Evolutionary conservation across 2,888 invertebrate genomes (phyloP).

Genomic region (Teinopalpus imperialis): DNA sequence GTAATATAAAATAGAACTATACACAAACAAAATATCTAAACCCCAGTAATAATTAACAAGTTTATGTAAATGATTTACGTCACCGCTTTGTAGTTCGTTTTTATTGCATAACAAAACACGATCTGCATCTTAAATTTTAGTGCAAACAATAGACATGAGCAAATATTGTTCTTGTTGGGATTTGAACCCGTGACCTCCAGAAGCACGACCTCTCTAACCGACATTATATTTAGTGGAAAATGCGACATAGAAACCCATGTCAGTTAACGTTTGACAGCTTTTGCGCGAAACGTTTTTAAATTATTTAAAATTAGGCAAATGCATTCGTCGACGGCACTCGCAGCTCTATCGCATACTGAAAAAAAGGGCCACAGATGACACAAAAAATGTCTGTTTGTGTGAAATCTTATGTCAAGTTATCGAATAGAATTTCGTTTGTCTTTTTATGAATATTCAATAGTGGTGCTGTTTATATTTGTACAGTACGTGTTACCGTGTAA

Average conservation of each 20-base stretch:
- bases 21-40: too few relatives aligned
- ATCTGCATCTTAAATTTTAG: constrained; percentile 23
- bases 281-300: constrained; percentile 34
- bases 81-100: constrained; percentile 12
- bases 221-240: constrained; percentile 24
- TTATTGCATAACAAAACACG: constrained; percentile 12
- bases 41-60: not conserved
- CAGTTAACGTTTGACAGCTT: constrained; percentile 31
- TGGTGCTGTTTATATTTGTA: constrained; percentile 36
- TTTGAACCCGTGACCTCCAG: constrained; percentile 30
- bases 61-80: constrained; percentile 16
- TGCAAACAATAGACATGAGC: constrained; percentile 25
- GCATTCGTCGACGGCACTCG: constrained; percentile 45
- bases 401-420: constrained; percentile 77
- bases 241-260: constrained; percentile 36
- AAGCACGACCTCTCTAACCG: constrained; percentile 18
- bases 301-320: constrained; percentile 47
- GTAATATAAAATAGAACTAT: too few relatives aligned
- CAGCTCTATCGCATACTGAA: constrained; percentile 36
- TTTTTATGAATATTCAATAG: constrained; percentile 70
- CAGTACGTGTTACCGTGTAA: constrained; percentile 35
- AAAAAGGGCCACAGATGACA: constrained; percentile 41
- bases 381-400: constrained; percentile 62
- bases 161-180: constrained; percentile 15
- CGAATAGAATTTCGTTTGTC: constrained; percentile 53